Evolutionary conservation across 2,113 vertebrate genomes (phyloP).

Genomic region (Poeciliopsis occidentalis): DNA sequence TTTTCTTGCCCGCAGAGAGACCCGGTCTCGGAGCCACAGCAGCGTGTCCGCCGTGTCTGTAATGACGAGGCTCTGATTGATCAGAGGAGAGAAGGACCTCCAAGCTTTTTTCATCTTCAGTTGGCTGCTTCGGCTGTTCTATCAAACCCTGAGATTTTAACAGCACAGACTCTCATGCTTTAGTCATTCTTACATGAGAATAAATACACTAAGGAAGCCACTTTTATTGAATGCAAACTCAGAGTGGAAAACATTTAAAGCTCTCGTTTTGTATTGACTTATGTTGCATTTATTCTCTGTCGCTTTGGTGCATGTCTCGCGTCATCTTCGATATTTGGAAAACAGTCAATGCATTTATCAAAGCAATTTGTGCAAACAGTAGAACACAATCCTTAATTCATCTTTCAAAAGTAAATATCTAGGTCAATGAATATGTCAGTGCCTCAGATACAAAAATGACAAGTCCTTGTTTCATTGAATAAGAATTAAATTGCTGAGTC

Average conservation of each 20-base stretch:
- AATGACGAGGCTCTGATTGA: constrained; percentile 48
- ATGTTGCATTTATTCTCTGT: too few species aligned
- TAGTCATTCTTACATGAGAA: background rate
- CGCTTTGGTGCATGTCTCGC: too few species aligned
- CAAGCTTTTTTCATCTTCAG: constrained; percentile 26
- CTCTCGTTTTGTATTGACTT: background rate
- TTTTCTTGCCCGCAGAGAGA: constrained; percentile 26
- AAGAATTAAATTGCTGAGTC: too few species aligned
- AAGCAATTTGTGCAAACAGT: too few species aligned
- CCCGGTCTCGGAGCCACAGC: constrained; percentile 30
- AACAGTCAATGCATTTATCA: too few species aligned
- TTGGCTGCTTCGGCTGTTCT: constrained; percentile 18
- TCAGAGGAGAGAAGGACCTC: constrained; percentile 51
- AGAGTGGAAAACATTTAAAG: background rate
- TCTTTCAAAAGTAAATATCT: too few species aligned
- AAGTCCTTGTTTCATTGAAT: too few species aligned
- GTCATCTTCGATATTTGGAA: too few species aligned
- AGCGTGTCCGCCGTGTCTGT: constrained; percentile 49
- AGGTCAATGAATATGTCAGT: too few species aligned
- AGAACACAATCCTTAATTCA: too few species aligned
- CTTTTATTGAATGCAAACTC: background rate
- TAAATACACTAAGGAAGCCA: background rate
- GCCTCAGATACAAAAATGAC: too few species aligned
- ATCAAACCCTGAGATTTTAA: constrained; percentile 44
- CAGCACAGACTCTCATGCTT: constrained; percentile 2